Evolutionary conservation across 2,797 vertebrate species (phyloP).

Genomic region (Phaenicophaeus curvirostris): DNA sequence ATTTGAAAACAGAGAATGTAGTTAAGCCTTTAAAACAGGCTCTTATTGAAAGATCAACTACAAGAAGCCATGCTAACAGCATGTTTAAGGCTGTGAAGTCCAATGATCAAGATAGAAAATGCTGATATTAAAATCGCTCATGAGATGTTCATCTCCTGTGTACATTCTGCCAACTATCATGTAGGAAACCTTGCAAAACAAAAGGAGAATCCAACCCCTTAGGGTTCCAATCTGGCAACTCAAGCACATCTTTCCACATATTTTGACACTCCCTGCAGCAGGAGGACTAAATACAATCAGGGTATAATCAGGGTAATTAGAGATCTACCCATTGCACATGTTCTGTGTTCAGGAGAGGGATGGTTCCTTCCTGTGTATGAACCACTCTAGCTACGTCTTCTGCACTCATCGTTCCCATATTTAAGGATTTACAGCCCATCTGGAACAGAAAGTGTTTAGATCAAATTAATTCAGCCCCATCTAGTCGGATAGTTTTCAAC

Average conservation of each 20-base stretch:
- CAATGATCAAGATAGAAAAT: not conserved
- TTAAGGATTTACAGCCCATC: not conserved
- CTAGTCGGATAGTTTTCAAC: not conserved
- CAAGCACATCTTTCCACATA: not conserved
- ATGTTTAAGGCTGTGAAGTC: not conserved
- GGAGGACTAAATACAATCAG: not conserved
- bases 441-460: not conserved
- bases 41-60: conserved; percentile 13
- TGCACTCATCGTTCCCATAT: not conserved
- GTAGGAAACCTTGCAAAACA: not conserved
- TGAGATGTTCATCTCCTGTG: not conserved
- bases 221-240: not conserved
- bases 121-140: not conserved
- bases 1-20: not conserved
- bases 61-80: not conserved
- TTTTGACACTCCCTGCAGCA: not conserved
- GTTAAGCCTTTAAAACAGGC: not conserved
- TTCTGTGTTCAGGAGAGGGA: not conserved
- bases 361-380: not conserved
- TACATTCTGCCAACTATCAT: not conserved
- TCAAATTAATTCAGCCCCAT: not conserved
- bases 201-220: conserved; percentile 4
- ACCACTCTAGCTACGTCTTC: not conserved
- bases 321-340: accelerated
- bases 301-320: not conserved